Base-by-base conservation (phyloP, 2,797 vertebrate species). In the Hypotaenidia okinawae region DNA sequence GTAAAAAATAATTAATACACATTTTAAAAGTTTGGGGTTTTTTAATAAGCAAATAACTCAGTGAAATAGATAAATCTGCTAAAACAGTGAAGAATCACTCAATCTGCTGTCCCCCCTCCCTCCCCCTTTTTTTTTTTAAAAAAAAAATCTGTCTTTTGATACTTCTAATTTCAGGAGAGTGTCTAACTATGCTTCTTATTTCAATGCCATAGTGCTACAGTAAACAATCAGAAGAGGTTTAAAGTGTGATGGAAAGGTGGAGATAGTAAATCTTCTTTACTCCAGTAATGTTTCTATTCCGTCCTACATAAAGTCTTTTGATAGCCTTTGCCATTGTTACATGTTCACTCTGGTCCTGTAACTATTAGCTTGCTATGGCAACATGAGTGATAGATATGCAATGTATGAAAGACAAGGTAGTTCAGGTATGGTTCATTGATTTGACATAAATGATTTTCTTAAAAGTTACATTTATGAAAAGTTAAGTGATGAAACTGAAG, bases 271-370 rank as follows among this genome's bases (percentile, higher is more conserved):
- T 47, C 37, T 54, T 28, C 10, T 75, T 84, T 64, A 11, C 13
- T 22, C 45, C 37, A 51, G 6, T 12, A 35, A 28, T 6, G 11
- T 14, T 73, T 10, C 41, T 37, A 5, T 33, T 67, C 49, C 33
- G 25, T 27, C 13, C 62, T 17, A 35, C 11, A 39, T 1, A 14
- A 23, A 58, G 11, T 16, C 25, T 55, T 41, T 27, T 15, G 19
- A 23, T 4, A 16, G 23, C 35, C 55, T 92, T 73, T 73, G 59
- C 45, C 55, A 22, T 1, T 59, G 41, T 76, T 43, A 67, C 19
- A 11, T 0, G 0, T 16, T 76, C 43, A 37, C n/a, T 41, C 55
- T 25, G 41, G 28, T 25, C 32, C 63, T 66, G 23, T 5, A 62
- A 25, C 33, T 77, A 11, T 33, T 3, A 39, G 33, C 16, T 64